phyloP scores from a whole-genome alignment of 1,140 invertebrate genomes.

The Stegodyphus dumicola region DNA sequence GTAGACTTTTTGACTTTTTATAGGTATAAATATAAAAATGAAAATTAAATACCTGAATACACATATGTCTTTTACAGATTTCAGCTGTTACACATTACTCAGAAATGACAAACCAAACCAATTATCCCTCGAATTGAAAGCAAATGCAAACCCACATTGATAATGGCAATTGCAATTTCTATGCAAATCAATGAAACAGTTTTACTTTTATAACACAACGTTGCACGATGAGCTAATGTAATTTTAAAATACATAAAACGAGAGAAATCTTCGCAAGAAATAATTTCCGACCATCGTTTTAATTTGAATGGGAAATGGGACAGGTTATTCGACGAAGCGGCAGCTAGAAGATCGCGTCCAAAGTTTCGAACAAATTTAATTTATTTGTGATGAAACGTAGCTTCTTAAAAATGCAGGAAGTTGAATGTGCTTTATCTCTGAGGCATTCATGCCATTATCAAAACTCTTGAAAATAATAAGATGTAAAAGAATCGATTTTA shows the following conservation, averaged over 20 bases:
- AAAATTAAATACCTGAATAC: no score
- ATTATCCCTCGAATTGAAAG: neutral
- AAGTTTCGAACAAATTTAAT: constrained; percentile 42
- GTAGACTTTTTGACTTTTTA: no score
- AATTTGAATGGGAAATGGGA: constrained; percentile 50
- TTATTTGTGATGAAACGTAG: constrained; percentile 28
- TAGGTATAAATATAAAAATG: no score
- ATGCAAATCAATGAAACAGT: constrained; percentile 47
- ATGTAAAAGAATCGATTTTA: no score
- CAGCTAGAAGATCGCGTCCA: constrained; percentile 20
- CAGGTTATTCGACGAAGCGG: constrained; percentile 19
- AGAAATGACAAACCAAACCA: no score
- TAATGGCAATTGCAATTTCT: constrained; percentile 15
- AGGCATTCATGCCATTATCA: no score
- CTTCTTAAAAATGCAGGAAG: no score
- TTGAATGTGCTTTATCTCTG: no score
- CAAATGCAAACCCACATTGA: constrained; percentile 31
- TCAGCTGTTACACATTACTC: no score
- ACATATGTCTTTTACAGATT: no score
- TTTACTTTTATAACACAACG: constrained; percentile 36
- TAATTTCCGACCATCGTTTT: constrained; percentile 53
- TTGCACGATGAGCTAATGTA: constrained; percentile 31
- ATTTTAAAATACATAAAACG: neutral
- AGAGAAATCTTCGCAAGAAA: constrained; percentile 2
- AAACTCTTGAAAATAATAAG: no score